A percentile compares a stretch with the other conserved stretches of the same genome.
phyloP scores from a whole-genome alignment of 1,140 invertebrate species.

The Bombus breviceps region DNA sequence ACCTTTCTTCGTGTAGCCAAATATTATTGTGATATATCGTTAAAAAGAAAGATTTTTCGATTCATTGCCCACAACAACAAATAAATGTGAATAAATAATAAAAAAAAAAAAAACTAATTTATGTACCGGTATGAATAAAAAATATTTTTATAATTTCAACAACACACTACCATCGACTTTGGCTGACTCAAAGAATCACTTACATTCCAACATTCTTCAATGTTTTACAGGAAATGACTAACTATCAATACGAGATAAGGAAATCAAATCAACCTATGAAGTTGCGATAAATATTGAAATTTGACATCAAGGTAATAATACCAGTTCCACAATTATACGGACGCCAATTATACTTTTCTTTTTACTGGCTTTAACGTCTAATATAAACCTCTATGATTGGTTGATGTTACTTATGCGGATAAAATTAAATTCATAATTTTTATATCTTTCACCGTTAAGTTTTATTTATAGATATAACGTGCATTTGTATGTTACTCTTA shows the following conservation, averaged over 20 bases:
- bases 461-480: background rate
- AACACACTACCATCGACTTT: background rate
- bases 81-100: background rate
- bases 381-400: background rate
- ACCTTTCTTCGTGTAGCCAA: constrained; percentile 9
- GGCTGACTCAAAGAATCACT: background rate
- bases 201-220: background rate
- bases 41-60: background rate
- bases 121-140: background rate
- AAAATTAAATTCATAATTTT: background rate
- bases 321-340: background rate
- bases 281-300: background rate
- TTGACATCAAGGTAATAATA: background rate
- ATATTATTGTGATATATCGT: constrained; percentile 6
- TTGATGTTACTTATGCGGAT: background rate
- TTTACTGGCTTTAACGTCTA: background rate
- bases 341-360: background rate
- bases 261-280: background rate
- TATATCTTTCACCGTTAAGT: background rate
- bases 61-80: constrained; percentile 12
- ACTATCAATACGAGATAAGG: constrained; percentile 9
- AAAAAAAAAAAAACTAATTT: background rate
- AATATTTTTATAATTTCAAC: constrained; percentile 4
- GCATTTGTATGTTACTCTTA: background rate
- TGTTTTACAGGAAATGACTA: constrained; percentile 3